Percentiles rank a stretch among this genome's conserved stretches.
Evolutionary conservation across 2,797 vertebrate species (phyloP).

Genomic region (Fringilla coelebs): DNA sequence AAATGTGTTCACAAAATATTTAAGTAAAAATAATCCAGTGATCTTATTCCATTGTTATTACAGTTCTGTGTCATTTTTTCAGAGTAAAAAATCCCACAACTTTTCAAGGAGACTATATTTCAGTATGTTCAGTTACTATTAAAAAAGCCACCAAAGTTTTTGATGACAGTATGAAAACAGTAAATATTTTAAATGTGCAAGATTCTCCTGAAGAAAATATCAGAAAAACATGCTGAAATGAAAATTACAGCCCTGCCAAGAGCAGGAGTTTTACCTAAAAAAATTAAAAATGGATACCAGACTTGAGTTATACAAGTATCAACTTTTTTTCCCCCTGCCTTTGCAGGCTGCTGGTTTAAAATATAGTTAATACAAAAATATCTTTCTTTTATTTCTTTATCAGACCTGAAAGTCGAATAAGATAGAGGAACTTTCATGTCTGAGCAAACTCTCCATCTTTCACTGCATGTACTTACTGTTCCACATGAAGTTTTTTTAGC

Average conservation of each 20-base stretch:
- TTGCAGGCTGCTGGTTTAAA: not conserved
- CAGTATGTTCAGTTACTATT: not conserved
- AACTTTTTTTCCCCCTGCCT: not conserved
- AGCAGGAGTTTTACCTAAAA: not conserved
- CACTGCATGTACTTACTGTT: not conserved
- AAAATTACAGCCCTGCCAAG: not conserved
- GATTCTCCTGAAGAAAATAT: not conserved
- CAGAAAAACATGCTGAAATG: not conserved
- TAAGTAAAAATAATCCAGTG: not conserved
- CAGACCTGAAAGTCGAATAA: not conserved
- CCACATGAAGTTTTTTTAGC: not conserved
- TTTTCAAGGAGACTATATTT: not conserved
- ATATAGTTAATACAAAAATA: not conserved
- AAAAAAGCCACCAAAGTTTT: not conserved
- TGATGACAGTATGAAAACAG: not conserved
- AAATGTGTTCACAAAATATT: constrained; percentile 17
- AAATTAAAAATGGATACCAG: not conserved
- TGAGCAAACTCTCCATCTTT: not conserved
- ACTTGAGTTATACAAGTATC: not conserved
- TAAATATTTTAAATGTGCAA: not conserved
- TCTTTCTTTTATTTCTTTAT: not conserved
- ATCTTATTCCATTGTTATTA: not conserved
- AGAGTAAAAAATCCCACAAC: not conserved
- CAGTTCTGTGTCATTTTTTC: not conserved
- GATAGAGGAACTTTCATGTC: not conserved